Percentiles rank a stretch among this genome's conserved stretches.
phyloP scores from a whole-genome alignment of 2,797 vertebrate genomes.

The Holocentrus rufus region DNA sequence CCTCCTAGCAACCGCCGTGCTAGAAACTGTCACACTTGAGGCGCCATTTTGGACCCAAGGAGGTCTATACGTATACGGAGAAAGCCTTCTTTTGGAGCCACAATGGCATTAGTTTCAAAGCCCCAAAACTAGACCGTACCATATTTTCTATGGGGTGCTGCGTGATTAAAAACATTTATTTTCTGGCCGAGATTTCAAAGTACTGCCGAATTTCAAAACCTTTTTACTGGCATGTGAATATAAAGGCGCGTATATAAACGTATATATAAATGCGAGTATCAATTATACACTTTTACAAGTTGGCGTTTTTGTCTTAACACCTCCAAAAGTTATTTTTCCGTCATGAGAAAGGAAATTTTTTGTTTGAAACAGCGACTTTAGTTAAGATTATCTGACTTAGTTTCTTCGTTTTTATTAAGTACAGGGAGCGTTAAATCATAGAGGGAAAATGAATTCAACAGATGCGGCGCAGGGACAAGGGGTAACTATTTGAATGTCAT shows the following conservation, averaged over 20 bases:
- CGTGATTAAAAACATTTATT: background rate
- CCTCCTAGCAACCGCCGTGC: constrained; percentile 60
- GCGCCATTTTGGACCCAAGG: constrained; percentile 50
- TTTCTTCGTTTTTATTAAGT: background rate
- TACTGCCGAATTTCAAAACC: background rate
- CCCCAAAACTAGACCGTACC: constrained; percentile 45
- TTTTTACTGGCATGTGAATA: background rate
- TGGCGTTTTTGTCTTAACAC: background rate
- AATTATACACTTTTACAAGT: background rate
- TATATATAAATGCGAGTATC: background rate
- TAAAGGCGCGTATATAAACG: background rate
- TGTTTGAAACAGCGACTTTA: background rate
- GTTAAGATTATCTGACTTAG: background rate
- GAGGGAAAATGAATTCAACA: constrained; percentile 60
- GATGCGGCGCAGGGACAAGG: constrained; percentile 65
- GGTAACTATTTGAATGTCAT: constrained; percentile 43
- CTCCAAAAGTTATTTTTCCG: background rate
- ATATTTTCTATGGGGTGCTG: constrained; percentile 23
- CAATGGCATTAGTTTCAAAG: constrained; percentile 52
- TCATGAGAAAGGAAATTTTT: background rate
- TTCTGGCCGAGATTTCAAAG: background rate
- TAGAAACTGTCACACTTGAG: constrained; percentile 7
- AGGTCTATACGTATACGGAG: background rate
- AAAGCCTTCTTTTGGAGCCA: constrained; percentile 23
- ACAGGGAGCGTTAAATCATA: background rate